Conservation (phyloP, 2,888 invertebrate species). For the Rosalia funebris region DNA sequence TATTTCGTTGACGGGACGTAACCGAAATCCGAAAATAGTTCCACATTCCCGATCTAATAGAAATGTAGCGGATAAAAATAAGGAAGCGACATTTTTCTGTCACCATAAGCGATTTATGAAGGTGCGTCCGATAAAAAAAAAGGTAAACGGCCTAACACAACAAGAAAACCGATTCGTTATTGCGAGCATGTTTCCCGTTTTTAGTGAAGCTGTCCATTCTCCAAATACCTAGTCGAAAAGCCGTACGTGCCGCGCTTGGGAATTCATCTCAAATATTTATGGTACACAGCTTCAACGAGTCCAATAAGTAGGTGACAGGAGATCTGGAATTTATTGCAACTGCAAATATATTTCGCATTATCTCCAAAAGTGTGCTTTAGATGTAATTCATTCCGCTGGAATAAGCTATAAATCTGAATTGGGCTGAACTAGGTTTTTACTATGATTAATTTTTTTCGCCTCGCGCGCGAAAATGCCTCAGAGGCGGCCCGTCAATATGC, state of each 20-base stretch:
- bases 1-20: too few species aligned
- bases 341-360: slow-evolving; percentile 42
- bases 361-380: slow-evolving; percentile 35
- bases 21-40: too few species aligned
- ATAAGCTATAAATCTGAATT: slow-evolving; percentile 40
- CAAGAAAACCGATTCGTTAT: slow-evolving; percentile 52
- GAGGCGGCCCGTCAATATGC: too few species aligned
- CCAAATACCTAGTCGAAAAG: slow-evolving; percentile 57
- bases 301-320: slow-evolving; percentile 50
- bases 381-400: slow-evolving; percentile 37
- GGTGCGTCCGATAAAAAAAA: slow-evolving; percentile 19
- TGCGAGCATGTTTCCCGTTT: slow-evolving; percentile 54
- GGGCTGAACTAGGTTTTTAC: slow-evolving; percentile 36
- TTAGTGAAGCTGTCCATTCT: slow-evolving; percentile 57
- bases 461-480: too few species aligned
- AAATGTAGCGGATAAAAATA: slow-evolving; percentile 15
- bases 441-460: slow-evolving; percentile 11
- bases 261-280: slow-evolving; percentile 50
- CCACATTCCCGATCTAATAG: slow-evolving; percentile 7
- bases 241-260: slow-evolving; percentile 48
- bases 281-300: slow-evolving; percentile 42
- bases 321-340: slow-evolving; percentile 48
- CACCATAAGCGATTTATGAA: slow-evolving; percentile 24
- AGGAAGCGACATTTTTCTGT: slow-evolving; percentile 1
- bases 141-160: slow-evolving; percentile 32